Percentiles rank a stretch among this genome's conserved stretches.
These are phyloP conservation scores for Orestias chungarensis DNA, from an alignment of 2,797 vertebrate genomes.

Conservation along the genomic window DNA sequence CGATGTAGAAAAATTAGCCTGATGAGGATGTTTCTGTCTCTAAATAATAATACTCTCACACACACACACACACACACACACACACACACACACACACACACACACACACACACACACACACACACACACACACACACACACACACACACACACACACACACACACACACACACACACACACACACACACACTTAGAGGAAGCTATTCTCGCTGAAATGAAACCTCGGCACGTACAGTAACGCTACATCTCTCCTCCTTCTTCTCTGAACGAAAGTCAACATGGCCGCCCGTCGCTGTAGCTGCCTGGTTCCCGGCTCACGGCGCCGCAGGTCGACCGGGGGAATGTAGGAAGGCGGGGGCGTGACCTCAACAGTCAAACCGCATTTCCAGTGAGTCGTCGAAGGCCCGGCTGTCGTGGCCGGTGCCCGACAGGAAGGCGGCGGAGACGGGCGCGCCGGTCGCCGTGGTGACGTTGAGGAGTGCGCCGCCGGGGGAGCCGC, in stretches of 20 bases:
- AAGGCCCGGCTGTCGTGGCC: constrained; percentile 94
- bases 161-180: constrained; percentile 15
- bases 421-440: constrained; percentile 93
- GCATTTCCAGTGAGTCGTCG: constrained; percentile 97
- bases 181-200: background rate
- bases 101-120: constrained; percentile 34
- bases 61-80: constrained; percentile 39
- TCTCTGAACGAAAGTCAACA: constrained; percentile 71
- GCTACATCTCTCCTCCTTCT: constrained; percentile 50
- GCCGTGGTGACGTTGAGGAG: constrained; percentile 91
- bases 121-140: constrained; percentile 28
- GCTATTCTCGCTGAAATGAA: constrained; percentile 58
- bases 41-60: constrained; percentile 65
- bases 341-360: constrained; percentile 61
- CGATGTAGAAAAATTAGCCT: constrained; percentile 76
- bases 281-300: constrained; percentile 88
- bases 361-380: constrained; percentile 92
- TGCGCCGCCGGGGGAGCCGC: constrained; percentile 85
- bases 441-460: constrained; percentile 81
- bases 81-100: background rate
- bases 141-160: constrained; percentile 6
- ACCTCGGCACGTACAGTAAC: constrained; percentile 83
- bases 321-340: constrained; percentile 68
- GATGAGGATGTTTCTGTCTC: constrained; percentile 56
- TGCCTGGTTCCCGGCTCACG: constrained; percentile 86